phyloP scores from a whole-genome alignment of 2,888 invertebrate species.

The Nomada hirtipes region DNA sequence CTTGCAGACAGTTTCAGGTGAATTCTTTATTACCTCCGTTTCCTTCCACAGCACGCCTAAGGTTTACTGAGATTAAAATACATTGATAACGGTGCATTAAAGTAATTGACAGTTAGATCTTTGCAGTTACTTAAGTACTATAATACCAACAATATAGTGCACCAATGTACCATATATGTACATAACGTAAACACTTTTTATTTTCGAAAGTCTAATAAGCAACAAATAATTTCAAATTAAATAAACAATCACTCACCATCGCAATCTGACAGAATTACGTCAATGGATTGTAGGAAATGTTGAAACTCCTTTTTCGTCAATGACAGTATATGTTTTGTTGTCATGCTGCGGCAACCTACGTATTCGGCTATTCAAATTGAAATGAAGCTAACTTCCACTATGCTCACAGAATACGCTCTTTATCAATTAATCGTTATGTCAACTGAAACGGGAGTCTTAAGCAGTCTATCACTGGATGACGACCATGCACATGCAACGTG shows the following conservation, averaged over 20 bases:
- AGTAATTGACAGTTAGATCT: conserved; percentile 6
- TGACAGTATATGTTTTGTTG: conserved; percentile 86
- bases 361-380: conserved; percentile 5
- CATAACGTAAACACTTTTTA: neutral
- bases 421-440: conserved; percentile 11
- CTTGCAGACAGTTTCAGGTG: conserved; percentile 85
- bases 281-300: conserved; percentile 60
- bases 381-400: neutral
- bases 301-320: conserved; percentile 87
- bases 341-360: conserved; percentile 57
- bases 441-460: conserved; percentile 24
- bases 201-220: neutral
- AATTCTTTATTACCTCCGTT: conserved; percentile 84
- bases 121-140: neutral
- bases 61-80: conserved; percentile 49
- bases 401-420: neutral
- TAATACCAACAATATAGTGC: neutral
- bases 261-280: conserved; percentile 63
- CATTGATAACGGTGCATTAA: conserved; percentile 25
- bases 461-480: neutral
- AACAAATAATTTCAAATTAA: conserved; percentile 79
- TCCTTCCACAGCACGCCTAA: conserved; percentile 87
- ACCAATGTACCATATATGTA: neutral
- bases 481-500: conserved; percentile 36
- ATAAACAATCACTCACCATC: conserved; percentile 68